phyloP scores from a whole-genome alignment of 2,113 vertebrate genomes.

The Aspidoscelis tigris region DNA sequence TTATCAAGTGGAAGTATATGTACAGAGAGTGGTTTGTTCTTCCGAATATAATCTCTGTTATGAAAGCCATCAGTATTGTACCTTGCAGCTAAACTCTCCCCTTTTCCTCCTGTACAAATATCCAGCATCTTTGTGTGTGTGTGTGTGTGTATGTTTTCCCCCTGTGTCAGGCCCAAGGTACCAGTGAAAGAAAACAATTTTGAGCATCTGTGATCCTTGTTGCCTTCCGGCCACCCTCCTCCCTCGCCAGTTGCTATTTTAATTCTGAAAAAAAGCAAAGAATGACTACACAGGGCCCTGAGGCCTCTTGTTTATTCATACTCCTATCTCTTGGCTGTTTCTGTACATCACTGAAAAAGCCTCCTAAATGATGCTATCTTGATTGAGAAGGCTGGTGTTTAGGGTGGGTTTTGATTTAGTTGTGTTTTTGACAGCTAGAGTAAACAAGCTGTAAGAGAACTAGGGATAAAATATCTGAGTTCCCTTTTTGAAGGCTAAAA shows the following conservation, averaged over 20 bases:
- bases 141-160: neutral
- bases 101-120: neutral
- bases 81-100: neutral
- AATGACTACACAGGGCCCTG: neutral
- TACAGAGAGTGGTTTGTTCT: conserved; percentile 15
- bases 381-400: neutral
- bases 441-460: conserved; percentile 17
- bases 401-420: neutral
- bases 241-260: conserved; percentile 52
- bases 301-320: neutral
- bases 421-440: neutral
- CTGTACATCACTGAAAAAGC: conserved; percentile 5
- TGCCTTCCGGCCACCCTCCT: neutral
- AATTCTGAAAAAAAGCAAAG: conserved; percentile 38
- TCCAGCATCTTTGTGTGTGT: neutral
- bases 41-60: neutral
- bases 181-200: conserved; percentile 40
- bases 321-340: neutral
- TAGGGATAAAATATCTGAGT: neutral
- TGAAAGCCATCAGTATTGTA: neutral
- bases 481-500: conserved; percentile 10
- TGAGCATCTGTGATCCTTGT: conserved; percentile 32
- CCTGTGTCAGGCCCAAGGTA: conserved; percentile 29
- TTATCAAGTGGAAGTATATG: neutral
- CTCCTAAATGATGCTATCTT: conserved; percentile 39